phyloP scores from a whole-genome alignment of 2,797 vertebrate species.

The Clarias laeviceps region DNA sequence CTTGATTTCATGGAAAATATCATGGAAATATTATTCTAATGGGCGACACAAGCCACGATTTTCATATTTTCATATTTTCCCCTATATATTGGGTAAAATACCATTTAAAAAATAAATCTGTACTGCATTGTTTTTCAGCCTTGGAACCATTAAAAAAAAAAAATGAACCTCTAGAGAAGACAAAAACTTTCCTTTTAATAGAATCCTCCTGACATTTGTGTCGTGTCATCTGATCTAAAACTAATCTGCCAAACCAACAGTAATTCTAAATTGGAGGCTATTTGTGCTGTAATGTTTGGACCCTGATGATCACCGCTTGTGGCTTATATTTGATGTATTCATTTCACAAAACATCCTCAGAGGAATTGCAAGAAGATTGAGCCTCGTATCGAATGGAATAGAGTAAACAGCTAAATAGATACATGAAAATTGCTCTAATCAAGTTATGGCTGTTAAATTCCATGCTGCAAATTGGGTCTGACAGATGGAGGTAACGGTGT shows the following conservation, averaged over 20 bases:
- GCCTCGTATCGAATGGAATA: background rate
- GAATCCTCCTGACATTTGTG: background rate
- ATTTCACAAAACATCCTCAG: background rate
- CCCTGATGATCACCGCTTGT: constrained; percentile 1
- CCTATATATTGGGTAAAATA: background rate
- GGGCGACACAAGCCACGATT: background rate
- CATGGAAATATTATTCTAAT: background rate
- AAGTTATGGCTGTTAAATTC: constrained; percentile 15
- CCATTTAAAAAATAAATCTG: background rate
- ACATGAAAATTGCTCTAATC: constrained; percentile 15
- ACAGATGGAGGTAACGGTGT: background rate
- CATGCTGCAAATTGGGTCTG: background rate
- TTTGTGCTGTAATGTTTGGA: constrained; percentile 15
- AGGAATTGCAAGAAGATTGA: constrained; percentile 18
- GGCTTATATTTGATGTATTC: constrained; percentile 27
- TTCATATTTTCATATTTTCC: background rate
- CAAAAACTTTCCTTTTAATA: background rate
- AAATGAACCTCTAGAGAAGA: background rate
- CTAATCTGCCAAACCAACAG: constrained; percentile 7
- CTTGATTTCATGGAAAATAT: background rate
- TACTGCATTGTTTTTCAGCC: background rate
- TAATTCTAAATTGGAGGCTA: constrained; percentile 16
- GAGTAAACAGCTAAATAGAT: constrained; percentile 18
- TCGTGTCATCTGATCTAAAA: background rate
- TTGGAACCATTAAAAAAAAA: background rate